These are phyloP conservation scores for Seira sanloemensis DNA, from an alignment of 2,888 invertebrate species.

Conservation along the genomic window DNA sequence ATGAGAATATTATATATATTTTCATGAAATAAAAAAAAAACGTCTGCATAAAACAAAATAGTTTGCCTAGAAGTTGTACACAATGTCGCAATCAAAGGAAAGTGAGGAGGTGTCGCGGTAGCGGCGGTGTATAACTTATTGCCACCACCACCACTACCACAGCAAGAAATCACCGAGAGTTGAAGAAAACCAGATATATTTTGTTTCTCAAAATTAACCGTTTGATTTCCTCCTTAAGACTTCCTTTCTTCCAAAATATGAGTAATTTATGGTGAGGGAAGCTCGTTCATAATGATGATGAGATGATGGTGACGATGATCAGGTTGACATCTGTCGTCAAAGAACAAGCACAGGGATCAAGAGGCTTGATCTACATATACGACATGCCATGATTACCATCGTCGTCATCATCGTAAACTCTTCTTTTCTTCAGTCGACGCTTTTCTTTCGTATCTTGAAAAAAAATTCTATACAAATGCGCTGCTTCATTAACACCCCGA, in stretches of 20 bases:
- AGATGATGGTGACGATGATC: slow-evolving; percentile 19
- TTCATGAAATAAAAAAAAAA: too few relatives aligned
- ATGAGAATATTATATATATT: too few relatives aligned
- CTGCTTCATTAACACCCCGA: slow-evolving; percentile 38
- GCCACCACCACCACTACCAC: too few relatives aligned
- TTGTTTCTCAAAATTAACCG: too few relatives aligned
- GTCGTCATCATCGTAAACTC: background rate
- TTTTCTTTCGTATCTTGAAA: background rate
- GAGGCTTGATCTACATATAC: background rate
- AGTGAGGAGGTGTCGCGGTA: too few relatives aligned
- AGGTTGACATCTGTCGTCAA: slow-evolving; percentile 40
- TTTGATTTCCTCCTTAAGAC: too few relatives aligned
- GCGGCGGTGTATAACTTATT: too few relatives aligned
- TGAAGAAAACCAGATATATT: too few relatives aligned
- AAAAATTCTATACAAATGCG: slow-evolving; percentile 13
- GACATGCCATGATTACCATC: background rate
- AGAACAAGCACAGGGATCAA: slow-evolving; percentile 23
- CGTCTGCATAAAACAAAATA: too few relatives aligned
- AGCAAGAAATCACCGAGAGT: too few relatives aligned
- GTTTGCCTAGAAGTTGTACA: too few relatives aligned
- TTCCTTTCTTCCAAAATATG: background rate
- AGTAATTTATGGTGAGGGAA: background rate
- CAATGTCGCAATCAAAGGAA: too few relatives aligned
- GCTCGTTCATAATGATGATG: slow-evolving; percentile 15
- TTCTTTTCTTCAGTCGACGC: background rate